Evolutionary conservation across 2,113 vertebrate genomes (phyloP).

Genomic region (Phoenicopterus ruber): DNA sequence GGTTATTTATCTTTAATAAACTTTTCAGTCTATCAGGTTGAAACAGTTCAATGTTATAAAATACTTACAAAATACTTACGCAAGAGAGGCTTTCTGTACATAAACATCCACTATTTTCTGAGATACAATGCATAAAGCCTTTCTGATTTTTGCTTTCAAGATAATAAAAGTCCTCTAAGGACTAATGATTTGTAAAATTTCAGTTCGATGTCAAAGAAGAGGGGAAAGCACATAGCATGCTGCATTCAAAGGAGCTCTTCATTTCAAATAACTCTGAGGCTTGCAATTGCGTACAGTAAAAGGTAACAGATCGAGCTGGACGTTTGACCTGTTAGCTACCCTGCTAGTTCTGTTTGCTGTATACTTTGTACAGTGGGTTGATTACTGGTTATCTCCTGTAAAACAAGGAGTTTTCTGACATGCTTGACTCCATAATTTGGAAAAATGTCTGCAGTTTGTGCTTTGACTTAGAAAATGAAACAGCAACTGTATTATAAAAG

Average conservation of each 20-base stretch:
- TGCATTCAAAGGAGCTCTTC: not conserved
- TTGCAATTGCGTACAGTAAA: not conserved
- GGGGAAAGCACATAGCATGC: not conserved
- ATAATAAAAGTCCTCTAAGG: not conserved
- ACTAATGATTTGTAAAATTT: slow-evolving; percentile 3
- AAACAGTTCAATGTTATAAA: not conserved
- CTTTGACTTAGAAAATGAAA: not conserved
- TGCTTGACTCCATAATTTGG: not conserved
- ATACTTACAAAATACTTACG: not conserved
- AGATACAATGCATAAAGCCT: not conserved
- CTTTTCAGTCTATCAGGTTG: not conserved
- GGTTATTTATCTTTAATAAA: slow-evolving; percentile 1
- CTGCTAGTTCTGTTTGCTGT: not conserved
- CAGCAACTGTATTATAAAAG: not conserved
- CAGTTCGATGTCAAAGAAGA: not conserved
- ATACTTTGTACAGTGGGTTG: not conserved
- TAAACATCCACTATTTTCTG: not conserved
- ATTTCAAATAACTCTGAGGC: not conserved
- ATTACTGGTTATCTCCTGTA: not conserved
- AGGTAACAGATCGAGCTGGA: not conserved
- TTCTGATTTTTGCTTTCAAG: not conserved
- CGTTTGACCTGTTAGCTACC: not conserved
- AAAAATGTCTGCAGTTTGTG: not conserved
- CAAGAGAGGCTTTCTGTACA: not conserved
- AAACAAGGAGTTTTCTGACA: not conserved